Base-by-base conservation (phyloP, 2,113 vertebrate species). In the Hydrolagus affinis region DNA sequence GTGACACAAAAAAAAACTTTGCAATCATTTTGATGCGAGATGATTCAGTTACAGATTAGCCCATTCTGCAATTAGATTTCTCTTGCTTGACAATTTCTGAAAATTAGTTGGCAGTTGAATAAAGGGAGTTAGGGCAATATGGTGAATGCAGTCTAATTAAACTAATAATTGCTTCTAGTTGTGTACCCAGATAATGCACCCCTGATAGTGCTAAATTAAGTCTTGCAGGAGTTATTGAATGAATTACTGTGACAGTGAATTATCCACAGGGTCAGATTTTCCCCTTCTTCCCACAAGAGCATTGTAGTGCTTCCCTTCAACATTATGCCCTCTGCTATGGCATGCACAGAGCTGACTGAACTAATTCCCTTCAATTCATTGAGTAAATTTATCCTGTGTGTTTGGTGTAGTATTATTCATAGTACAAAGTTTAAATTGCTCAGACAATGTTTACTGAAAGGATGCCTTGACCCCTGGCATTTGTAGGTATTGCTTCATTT, bases 141-240 rank as follows among this genome's bases (percentile, higher is more conserved):
- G 87, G 90, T 91, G 90, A 93, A 92, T 91, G 89, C 89, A n/a
- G 87, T 91, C 91, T 93, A 94, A 94, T 95, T 95, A 94, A 94
- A 92, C 91, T 89, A 93, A 93, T 93, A 94, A 95, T 93, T 94
- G 91, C 90, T 93, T 93, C 91, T 92, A 90, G 88, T 93, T 93
- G 91, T 89, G 87, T 89, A 93, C 90, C 91, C 90, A 94, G 92
- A 94, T 94, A 94, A 94, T 89, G 90, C 91, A 91, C 91, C 90
- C 91, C 91, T 93, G 93, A 93, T 93, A 93, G 93, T 93, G 93
- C 93, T 89, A 93, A 94, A 93, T 89, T 88, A 90, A 92, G 91
- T 92, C 90, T 90, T 91, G 89, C 90, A 92, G 90, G 85, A 86
- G 89, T 83, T 91, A 89, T 90, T 90, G 90, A 91, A 91, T 90